These are phyloP conservation scores for Scaptomyza parva DNA, from an alignment of 2,888 invertebrate genomes.

Conservation along the genomic window DNA sequence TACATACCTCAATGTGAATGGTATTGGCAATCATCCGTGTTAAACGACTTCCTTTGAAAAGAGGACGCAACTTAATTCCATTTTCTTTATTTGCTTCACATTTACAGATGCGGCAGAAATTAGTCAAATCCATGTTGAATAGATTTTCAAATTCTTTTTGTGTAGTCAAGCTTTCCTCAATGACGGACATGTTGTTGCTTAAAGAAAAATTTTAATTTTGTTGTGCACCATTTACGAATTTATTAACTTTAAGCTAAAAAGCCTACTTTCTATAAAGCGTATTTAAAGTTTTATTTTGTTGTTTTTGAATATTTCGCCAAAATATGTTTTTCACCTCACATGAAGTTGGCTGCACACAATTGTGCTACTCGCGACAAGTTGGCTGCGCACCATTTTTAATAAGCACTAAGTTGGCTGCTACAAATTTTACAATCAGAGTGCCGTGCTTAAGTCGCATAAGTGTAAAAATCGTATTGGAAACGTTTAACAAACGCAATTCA, in stretches of 20 bases:
- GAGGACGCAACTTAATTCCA: conserved; percentile 41
- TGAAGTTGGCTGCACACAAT: conserved; percentile 30
- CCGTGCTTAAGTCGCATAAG: neutral
- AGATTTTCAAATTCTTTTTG: conserved; percentile 19
- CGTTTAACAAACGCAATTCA: neutral
- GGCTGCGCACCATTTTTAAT: conserved; percentile 19
- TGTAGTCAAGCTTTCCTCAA: neutral
- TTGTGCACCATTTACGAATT: conserved; percentile 14
- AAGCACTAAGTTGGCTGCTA: conserved; percentile 43
- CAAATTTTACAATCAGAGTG: conserved; percentile 27
- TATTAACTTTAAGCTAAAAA: neutral
- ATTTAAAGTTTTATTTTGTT: neutral
- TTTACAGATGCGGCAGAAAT: conserved; percentile 47
- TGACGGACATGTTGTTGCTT: conserved; percentile 28
- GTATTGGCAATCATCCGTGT: conserved; percentile 52
- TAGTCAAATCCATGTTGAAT: conserved; percentile 29
- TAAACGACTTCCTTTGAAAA: conserved; percentile 42
- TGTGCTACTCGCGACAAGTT: conserved; percentile 25
- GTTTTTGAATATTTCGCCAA: conserved; percentile 17
- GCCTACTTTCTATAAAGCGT: neutral
- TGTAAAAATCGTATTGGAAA: neutral
- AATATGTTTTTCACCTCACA: conserved; percentile 2
- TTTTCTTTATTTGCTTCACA: conserved; percentile 24
- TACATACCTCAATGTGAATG: conserved; percentile 46
- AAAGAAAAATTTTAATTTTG: conserved; percentile 19